Evolutionary conservation across 2,888 invertebrate species (phyloP).

Genomic region (Troides oblongomaculatus): DNA sequence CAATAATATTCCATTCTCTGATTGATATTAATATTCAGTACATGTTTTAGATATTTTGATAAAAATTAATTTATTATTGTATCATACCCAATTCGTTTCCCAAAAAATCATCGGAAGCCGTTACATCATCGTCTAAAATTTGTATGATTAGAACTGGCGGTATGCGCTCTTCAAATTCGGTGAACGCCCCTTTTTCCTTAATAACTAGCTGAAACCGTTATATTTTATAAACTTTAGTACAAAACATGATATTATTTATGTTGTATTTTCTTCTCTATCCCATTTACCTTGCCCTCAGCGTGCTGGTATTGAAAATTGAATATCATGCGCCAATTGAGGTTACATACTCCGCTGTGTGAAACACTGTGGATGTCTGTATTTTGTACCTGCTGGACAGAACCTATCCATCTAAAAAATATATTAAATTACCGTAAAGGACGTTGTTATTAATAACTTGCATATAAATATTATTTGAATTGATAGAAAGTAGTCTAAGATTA

Average conservation of each 20-base stretch:
- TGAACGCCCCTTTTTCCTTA: slow-evolving; percentile 72
- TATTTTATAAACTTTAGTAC: background rate
- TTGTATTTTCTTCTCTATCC: background rate
- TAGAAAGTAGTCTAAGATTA: too few species aligned
- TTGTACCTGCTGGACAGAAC: slow-evolving; percentile 83
- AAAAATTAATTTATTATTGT: background rate
- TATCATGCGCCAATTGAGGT: slow-evolving; percentile 95
- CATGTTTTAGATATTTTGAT: background rate
- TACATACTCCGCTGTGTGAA: slow-evolving; percentile 88
- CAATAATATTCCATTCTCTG: too few species aligned
- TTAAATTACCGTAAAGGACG: background rate
- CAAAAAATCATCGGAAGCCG: slow-evolving; percentile 88
- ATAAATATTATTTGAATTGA: too few species aligned
- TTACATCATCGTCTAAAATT: slow-evolving; percentile 91
- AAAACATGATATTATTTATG: background rate
- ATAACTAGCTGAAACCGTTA: slow-evolving; percentile 31
- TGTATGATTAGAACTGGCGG: slow-evolving; percentile 88
- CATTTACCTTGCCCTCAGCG: slow-evolving; percentile 84
- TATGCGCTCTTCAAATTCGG: slow-evolving; percentile 82
- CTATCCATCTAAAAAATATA: slow-evolving; percentile 82
- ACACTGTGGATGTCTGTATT: slow-evolving; percentile 91
- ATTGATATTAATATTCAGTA: background rate
- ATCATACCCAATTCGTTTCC: slow-evolving; percentile 68
- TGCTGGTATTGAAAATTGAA: slow-evolving; percentile 88
- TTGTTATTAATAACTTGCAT: too few species aligned